Conservation (phyloP, 53 echinoderm and acorn worm species). For the Patiria pectinifera region DNA sequence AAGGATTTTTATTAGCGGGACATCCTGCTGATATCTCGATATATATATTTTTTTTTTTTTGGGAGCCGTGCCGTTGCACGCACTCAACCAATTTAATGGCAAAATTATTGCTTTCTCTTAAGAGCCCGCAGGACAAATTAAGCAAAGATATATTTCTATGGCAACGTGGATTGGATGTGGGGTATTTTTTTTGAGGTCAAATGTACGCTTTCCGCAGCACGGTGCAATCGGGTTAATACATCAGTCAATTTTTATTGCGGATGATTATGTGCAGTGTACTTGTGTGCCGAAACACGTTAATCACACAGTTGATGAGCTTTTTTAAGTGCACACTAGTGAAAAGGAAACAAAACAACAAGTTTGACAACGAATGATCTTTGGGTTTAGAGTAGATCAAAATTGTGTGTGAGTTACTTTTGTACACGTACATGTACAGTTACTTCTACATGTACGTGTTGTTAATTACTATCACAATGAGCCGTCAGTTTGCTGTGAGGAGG, state of each 20-base stretch:
- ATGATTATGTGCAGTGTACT: background rate
- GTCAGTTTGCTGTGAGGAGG: too few species aligned
- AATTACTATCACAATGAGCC: too few species aligned
- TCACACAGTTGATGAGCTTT: too few species aligned
- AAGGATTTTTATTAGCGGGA: background rate
- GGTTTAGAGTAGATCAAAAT: too few species aligned
- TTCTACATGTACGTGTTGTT: too few species aligned
- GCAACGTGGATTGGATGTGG: background rate
- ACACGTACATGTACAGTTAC: too few species aligned
- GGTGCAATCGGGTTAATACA: background rate
- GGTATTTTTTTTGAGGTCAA: background rate
- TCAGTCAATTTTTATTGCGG: background rate
- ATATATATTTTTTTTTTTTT: background rate
- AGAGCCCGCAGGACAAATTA: slow-evolving; percentile 31
- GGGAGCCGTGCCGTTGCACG: background rate
- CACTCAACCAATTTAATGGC: slow-evolving; percentile 48
- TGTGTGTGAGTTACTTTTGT: too few species aligned
- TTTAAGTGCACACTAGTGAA: too few species aligned
- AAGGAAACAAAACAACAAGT: too few species aligned
- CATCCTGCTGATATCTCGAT: background rate
- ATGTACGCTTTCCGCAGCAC: background rate
- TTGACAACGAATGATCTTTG: too few species aligned
- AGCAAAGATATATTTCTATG: slow-evolving; percentile 1
- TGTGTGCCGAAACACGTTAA: too few species aligned
- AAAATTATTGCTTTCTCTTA: slow-evolving; percentile 21